Conservation (phyloP, 2,888 invertebrate genomes). For the Microctonus aethiopoides region DNA sequence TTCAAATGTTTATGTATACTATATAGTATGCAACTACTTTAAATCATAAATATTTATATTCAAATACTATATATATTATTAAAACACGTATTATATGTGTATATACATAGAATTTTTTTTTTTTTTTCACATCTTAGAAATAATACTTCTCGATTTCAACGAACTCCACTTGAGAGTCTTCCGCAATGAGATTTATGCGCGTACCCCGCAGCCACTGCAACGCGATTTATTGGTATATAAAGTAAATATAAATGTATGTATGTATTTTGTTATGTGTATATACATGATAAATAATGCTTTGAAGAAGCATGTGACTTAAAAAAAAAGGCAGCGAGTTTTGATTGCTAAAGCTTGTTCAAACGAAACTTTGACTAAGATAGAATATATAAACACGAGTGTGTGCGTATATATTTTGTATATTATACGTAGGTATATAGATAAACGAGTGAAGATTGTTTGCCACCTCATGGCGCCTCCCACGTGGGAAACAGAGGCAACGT, state of each 20-base stretch:
- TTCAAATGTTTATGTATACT: neutral
- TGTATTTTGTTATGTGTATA: too few relatives aligned
- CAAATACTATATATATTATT: too few relatives aligned
- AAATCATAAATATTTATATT: neutral
- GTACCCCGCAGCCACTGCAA: conserved; percentile 24
- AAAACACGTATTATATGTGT: neutral
- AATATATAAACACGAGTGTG: too few relatives aligned
- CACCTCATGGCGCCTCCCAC: conserved; percentile 62
- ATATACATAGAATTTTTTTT: too few relatives aligned
- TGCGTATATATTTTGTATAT: too few relatives aligned
- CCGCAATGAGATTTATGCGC: conserved; percentile 36
- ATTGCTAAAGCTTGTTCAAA: conserved; percentile 10
- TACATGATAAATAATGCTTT: neutral
- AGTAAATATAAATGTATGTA: neutral
- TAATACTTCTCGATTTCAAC: conserved; percentile 36
- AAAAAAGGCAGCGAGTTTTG: neutral
- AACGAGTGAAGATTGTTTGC: conserved; percentile 56
- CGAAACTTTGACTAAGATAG: conserved; percentile 9
- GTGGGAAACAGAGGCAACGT: conserved; percentile 61
- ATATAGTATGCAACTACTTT: neutral
- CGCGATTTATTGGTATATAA: conserved; percentile 34
- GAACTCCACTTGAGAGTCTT: conserved; percentile 37
- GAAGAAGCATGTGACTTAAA: neutral
- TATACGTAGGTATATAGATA: neutral
- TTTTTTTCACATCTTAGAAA: neutral